Percentiles rank a stretch among this genome's conserved stretches.
These are phyloP conservation scores for Anabacerthia variegaticeps DNA, from an alignment of 2,797 vertebrate species.

Conservation along the genomic window DNA sequence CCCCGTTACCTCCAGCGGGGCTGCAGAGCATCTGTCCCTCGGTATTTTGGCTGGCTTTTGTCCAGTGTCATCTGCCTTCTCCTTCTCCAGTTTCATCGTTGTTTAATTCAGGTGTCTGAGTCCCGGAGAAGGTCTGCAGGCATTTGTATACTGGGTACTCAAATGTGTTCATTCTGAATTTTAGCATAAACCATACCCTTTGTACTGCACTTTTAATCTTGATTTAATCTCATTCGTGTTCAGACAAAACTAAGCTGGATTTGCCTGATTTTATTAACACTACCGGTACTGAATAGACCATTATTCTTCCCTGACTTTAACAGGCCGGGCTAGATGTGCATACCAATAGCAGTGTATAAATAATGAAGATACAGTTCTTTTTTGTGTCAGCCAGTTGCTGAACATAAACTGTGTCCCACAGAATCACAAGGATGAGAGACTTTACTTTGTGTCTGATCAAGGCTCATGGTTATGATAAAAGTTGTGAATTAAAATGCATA, in stretches of 20 bases:
- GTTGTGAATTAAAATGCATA: slow-evolving; percentile 17
- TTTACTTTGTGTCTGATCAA: not conserved
- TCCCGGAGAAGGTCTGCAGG: not conserved
- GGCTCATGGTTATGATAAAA: slow-evolving; percentile 21
- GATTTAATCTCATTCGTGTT: slow-evolving; percentile 67
- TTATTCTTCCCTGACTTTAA: slow-evolving; percentile 53
- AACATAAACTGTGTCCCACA: not conserved
- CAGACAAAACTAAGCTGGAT: slow-evolving; percentile 69
- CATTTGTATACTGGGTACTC: not conserved
- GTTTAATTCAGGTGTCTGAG: slow-evolving; percentile 31
- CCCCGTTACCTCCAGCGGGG: slow-evolving; percentile 33
- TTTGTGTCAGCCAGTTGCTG: slow-evolving; percentile 11
- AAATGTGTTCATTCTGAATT: slow-evolving; percentile 19
- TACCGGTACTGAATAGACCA: slow-evolving; percentile 57
- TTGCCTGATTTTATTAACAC: slow-evolving; percentile 66
- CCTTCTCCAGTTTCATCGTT: not conserved
- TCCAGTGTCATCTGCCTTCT: not conserved
- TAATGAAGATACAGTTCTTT: slow-evolving; percentile 53
- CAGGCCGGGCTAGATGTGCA: slow-evolving; percentile 33
- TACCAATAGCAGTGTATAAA: slow-evolving; percentile 41
- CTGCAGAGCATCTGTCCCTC: slow-evolving; percentile 15
- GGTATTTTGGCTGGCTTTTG: slow-evolving; percentile 31
- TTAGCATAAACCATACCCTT: slow-evolving; percentile 60
- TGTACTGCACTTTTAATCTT: slow-evolving; percentile 59
- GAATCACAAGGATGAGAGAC: not conserved